A percentile compares a stretch with the other conserved stretches of the same genome.
These are phyloP conservation scores for Ranitomeya imitator DNA, from an alignment of 2,113 vertebrate species.

Conservation along the genomic window DNA sequence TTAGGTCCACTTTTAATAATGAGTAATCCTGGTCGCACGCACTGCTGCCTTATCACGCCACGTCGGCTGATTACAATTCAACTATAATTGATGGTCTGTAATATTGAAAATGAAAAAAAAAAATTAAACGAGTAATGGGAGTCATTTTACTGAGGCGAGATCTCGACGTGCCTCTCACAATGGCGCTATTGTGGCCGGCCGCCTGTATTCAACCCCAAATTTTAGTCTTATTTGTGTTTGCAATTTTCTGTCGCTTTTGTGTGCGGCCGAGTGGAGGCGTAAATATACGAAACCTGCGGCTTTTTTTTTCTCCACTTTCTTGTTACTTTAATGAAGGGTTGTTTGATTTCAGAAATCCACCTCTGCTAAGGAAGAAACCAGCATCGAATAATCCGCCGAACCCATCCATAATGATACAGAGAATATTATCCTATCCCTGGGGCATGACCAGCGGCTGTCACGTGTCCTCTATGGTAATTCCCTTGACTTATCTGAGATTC, in stretches of 20 bases:
- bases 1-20: constrained; percentile 41
- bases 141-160: constrained; percentile 23
- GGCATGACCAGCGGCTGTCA: background rate
- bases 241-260: constrained; percentile 41
- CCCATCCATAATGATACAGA: background rate
- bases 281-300: constrained; percentile 31
- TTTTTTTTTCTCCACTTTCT: background rate
- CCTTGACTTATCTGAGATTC: background rate
- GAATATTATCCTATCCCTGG: background rate
- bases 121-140: constrained; percentile 26
- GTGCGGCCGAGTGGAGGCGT: background rate
- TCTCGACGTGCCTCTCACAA: constrained; percentile 30
- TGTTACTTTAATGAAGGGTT: background rate
- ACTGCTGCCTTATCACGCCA: background rate
- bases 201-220: background rate
- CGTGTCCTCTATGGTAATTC: background rate
- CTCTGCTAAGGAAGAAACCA: background rate
- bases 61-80: constrained; percentile 41
- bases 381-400: background rate
- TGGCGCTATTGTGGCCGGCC: constrained; percentile 5
- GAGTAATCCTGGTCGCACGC: constrained; percentile 13
- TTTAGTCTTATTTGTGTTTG: constrained; percentile 32
- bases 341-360: background rate
- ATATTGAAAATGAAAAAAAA: constrained; percentile 46
- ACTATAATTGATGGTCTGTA: constrained; percentile 48